These are phyloP conservation scores for Stegana nigrithorax DNA, from an alignment of 2,888 invertebrate genomes.

Conservation along the genomic window DNA sequence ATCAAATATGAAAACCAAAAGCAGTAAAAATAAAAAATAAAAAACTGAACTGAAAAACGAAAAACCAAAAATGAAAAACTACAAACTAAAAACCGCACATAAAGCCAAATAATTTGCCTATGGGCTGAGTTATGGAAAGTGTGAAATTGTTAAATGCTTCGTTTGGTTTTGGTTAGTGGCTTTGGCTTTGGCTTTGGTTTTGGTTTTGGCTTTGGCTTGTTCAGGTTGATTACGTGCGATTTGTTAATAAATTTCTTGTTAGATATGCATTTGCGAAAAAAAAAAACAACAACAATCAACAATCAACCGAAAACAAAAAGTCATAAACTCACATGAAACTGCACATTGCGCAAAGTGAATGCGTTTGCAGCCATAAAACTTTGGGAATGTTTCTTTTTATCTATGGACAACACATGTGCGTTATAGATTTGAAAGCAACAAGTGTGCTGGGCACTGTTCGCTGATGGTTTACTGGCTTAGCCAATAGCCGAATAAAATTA, in stretches of 20 bases:
- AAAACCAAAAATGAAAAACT: not conserved
- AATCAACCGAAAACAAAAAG: not conserved
- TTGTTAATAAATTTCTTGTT: constrained; percentile 14
- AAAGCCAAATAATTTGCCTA: constrained; percentile 5
- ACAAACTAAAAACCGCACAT: not conserved
- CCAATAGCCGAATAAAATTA: too few relatives aligned
- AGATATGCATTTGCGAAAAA: constrained; percentile 10
- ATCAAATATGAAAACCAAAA: too few relatives aligned
- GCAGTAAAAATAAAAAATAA: not conserved
- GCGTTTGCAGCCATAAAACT: not conserved
- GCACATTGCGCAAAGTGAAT: not conserved
- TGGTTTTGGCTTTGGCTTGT: not conserved
- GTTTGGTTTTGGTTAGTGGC: too few relatives aligned
- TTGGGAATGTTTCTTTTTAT: not conserved
- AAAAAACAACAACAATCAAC: not conserved
- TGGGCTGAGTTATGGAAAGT: constrained; percentile 45
- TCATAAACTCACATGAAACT: not conserved
- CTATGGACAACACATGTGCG: too few relatives aligned
- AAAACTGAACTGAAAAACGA: not conserved
- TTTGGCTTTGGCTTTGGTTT: too few relatives aligned
- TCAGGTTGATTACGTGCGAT: constrained; percentile 10
- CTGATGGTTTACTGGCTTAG: too few relatives aligned
- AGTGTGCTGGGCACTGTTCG: too few relatives aligned
- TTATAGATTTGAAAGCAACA: too few relatives aligned
- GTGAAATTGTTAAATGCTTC: constrained; percentile 54